phyloP scores from a whole-genome alignment of 2,888 invertebrate genomes.

The Heliconius cydno region DNA sequence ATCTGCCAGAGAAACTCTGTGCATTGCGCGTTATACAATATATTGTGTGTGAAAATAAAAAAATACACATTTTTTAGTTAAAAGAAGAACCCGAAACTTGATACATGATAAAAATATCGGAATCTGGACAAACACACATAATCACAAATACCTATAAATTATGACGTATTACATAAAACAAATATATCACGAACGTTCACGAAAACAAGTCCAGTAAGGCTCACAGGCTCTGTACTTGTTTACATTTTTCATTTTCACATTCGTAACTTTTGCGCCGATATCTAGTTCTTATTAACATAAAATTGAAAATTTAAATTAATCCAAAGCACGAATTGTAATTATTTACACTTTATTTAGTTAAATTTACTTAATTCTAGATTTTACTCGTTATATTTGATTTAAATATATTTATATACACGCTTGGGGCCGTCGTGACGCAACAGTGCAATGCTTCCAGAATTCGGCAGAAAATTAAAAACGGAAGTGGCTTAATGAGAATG shows the following conservation, averaged over 20 bases:
- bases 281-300: constrained; percentile 13
- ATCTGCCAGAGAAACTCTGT: too few relatives aligned
- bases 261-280: background rate
- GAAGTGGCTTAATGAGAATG: too few relatives aligned
- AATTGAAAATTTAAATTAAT: constrained; percentile 12
- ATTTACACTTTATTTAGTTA: background rate
- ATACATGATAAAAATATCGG: background rate
- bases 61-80: background rate
- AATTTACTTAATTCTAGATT: constrained; percentile 1
- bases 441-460: too few relatives aligned
- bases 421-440: too few relatives aligned
- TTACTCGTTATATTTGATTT: background rate
- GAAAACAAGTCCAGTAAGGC: background rate
- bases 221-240: background rate
- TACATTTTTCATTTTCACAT: background rate
- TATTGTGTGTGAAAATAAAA: too few relatives aligned
- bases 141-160: background rate
- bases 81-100: background rate
- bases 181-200: too few relatives aligned
- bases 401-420: background rate
- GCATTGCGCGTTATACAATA: too few relatives aligned
- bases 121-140: background rate
- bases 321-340: background rate
- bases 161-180: background rate
- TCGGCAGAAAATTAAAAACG: too few relatives aligned